Conservation (phyloP, 1,140 invertebrate species). For the Cydia splendana region DNA sequence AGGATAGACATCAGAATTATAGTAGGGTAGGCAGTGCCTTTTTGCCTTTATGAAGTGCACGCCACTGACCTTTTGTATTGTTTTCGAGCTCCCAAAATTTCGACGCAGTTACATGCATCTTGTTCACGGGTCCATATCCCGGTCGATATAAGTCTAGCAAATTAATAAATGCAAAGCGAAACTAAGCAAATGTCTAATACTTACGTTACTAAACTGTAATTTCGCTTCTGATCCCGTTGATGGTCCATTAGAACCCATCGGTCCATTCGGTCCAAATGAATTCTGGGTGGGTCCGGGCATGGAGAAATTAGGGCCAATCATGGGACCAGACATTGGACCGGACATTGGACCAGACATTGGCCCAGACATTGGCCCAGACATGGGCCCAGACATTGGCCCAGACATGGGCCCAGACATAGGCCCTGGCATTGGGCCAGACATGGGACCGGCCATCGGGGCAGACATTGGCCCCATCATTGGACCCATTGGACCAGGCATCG, state of each 20-base stretch:
- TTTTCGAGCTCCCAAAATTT: no score
- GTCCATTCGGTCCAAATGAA: not conserved
- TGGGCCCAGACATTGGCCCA: not conserved
- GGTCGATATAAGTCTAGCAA: no score
- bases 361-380: not conserved
- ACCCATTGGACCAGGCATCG: not conserved
- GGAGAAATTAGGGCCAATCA: not conserved
- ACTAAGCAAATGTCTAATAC: not conserved
- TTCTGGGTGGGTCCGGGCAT: not conserved
- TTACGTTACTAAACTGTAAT: slow-evolving; percentile 20
- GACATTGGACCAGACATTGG: slow-evolving; percentile 1
- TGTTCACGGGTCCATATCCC: no score
- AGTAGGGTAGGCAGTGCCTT: no score
- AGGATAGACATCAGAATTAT: no score
- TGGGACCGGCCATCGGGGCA: not conserved
- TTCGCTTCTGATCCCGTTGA: not conserved
- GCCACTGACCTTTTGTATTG: no score
- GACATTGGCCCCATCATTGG: not conserved
- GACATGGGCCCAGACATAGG: not conserved
- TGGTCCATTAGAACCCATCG: not conserved
- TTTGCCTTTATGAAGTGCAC: no score
- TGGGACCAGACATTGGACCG: not conserved
- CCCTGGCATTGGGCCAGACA: not conserved
- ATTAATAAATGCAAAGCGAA: no score
- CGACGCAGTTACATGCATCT: no score